These are phyloP conservation scores for Aphelenchoides avenae DNA, from an alignment of 1,140 invertebrate species.

Conservation along the genomic window DNA sequence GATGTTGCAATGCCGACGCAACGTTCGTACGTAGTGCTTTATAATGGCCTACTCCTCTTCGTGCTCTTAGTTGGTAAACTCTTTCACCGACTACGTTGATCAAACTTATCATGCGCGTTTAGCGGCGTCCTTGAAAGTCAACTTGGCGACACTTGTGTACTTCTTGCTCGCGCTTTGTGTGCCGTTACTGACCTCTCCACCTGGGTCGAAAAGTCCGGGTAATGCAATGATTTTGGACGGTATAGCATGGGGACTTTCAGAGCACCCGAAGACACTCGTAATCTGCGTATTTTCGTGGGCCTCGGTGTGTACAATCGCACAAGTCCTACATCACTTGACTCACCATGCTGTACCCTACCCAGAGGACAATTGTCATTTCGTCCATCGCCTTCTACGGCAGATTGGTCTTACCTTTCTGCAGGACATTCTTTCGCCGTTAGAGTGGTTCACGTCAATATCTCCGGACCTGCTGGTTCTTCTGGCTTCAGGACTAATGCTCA, in stretches of 20 bases:
- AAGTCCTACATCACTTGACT: constrained; percentile 18
- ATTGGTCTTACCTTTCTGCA: no score
- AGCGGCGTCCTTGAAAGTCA: constrained; percentile 18
- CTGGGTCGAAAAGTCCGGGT: constrained; percentile 11
- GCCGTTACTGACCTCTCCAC: constrained; percentile 10
- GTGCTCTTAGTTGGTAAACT: constrained; percentile 20
- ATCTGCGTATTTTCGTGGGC: constrained; percentile 16
- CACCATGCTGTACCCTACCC: background rate
- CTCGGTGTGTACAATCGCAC: constrained; percentile 6
- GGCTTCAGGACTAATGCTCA: constrained; percentile 2
- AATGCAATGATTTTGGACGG: constrained; percentile 10
- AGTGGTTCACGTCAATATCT: background rate
- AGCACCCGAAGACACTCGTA: constrained; percentile 8
- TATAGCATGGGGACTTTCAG: constrained; percentile 3
- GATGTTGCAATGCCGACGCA: background rate
- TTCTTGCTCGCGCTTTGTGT: constrained; percentile 20
- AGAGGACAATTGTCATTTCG: background rate
- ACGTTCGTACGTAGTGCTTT: constrained; percentile 6
- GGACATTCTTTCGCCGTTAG: no score
- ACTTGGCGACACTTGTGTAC: constrained; percentile 22
- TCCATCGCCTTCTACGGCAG: background rate
- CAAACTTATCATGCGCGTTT: constrained; percentile 5
- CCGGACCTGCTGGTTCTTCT: constrained; percentile 2
- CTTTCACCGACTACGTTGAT: background rate
- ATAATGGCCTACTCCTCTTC: constrained; percentile 20